Evolutionary conservation across 1,140 invertebrate genomes (phyloP).

Genomic region (Lucilia sericata): DNA sequence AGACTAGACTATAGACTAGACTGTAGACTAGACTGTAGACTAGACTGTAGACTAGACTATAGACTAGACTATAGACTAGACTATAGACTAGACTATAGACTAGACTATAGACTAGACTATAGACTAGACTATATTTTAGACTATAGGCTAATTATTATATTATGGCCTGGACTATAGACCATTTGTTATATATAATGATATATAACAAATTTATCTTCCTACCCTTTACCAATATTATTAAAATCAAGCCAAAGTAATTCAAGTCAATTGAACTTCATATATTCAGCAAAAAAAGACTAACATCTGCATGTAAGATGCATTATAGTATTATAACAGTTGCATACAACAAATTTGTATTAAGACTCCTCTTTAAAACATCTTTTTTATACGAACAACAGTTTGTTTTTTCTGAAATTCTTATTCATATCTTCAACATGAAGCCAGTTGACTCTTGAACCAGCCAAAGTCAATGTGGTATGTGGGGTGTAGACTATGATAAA

Average conservation of each 20-base stretch:
- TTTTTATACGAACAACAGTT: not conserved
- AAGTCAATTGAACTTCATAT: constrained; percentile 1
- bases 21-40: no score
- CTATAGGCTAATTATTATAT: no score
- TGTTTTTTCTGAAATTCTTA: not conserved
- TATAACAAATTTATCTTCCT: no score
- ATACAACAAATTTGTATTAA: constrained; percentile 26
- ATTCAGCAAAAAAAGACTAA: not conserved
- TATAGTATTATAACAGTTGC: constrained; percentile 12
- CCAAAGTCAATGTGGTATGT: not conserved
- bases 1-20: no score
- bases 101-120: no score
- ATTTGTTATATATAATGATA: no score
- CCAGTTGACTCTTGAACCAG: constrained; percentile 37
- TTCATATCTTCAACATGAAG: not conserved
- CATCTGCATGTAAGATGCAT: constrained; percentile 17
- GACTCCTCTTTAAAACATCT: constrained; percentile 4
- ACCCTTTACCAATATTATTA: not conserved
- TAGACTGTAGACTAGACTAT: no score
- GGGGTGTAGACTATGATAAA: not conserved
- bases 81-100: no score
- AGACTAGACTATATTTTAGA: no score
- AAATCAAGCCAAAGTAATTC: not conserved
- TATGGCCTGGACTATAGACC: no score
- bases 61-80: no score